phyloP scores from a whole-genome alignment of 2,888 invertebrate species.

The Lottia scabra region DNA sequence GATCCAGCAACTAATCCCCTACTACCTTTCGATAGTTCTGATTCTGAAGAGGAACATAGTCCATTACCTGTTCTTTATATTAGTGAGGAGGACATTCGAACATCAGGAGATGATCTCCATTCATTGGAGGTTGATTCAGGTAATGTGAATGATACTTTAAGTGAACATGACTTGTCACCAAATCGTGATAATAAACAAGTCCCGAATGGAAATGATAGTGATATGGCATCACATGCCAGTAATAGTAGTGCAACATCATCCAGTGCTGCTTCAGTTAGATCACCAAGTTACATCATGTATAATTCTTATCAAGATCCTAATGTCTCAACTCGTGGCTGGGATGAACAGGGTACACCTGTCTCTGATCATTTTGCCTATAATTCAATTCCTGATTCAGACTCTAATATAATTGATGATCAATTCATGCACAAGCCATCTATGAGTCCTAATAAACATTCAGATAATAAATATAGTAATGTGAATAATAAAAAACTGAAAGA shows the following conservation, averaged over 20 bases:
- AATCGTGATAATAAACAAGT: not conserved
- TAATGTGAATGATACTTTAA: slow-evolving; percentile 1
- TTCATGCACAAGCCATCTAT: slow-evolving; percentile 20
- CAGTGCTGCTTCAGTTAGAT: not conserved
- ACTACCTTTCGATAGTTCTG: not conserved
- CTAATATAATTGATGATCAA: slow-evolving; percentile 18
- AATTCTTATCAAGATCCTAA: not conserved
- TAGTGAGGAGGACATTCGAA: slow-evolving; percentile 22
- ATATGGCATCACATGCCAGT: not conserved
- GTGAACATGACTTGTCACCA: not conserved
- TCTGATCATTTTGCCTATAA: slow-evolving; percentile 16
- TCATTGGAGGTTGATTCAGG: not conserved
- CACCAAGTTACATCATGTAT: slow-evolving; percentile 1
- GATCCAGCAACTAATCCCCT: not conserved
- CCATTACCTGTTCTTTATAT: slow-evolving; percentile 18
- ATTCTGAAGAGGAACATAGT: slow-evolving; percentile 9
- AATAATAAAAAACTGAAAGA: slow-evolving; percentile 17
- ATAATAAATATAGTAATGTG: not conserved
- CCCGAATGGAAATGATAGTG: not conserved
- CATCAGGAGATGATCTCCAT: not conserved
- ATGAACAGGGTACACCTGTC: slow-evolving; percentile 19
- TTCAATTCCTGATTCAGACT: slow-evolving; percentile 17
- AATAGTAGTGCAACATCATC: not conserved
- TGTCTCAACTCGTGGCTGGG: slow-evolving; percentile 7
- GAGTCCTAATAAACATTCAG: slow-evolving; percentile 11